Percentiles rank a stretch among this genome's conserved stretches.
Evolutionary conservation across 2,797 vertebrate species (phyloP).

Genomic region (Bovichtus diacanthus): DNA sequence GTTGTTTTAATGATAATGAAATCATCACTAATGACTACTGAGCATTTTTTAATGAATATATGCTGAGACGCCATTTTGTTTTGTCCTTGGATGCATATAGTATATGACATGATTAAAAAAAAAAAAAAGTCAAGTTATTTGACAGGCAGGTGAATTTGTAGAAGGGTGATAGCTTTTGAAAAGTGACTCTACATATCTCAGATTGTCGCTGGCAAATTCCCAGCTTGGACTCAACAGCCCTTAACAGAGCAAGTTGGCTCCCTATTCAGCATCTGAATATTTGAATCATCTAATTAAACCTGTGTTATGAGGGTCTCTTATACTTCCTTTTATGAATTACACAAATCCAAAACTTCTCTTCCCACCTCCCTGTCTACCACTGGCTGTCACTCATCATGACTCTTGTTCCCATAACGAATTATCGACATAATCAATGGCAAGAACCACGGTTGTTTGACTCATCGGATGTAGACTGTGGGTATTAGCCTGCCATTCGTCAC

Average conservation of each 20-base stretch:
- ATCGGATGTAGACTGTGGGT: too few species aligned
- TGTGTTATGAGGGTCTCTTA: neutral
- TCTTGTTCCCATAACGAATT: constrained; percentile 5
- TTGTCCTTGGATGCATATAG: neutral
- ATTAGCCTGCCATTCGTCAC: too few species aligned
- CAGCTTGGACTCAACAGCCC: constrained; percentile 40
- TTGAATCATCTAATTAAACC: constrained; percentile 21
- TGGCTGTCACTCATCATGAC: neutral
- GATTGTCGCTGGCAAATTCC: constrained; percentile 25
- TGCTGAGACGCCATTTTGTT: neutral
- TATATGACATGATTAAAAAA: neutral
- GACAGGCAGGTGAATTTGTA: neutral
- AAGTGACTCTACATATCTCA: constrained; percentile 5
- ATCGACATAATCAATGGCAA: constrained; percentile 7
- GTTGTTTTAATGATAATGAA: neutral
- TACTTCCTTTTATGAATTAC: neutral
- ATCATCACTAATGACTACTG: neutral
- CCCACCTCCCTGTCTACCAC: neutral
- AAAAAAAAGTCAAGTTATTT: neutral
- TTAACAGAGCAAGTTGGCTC: constrained; percentile 28
- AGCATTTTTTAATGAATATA: neutral
- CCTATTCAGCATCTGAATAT: constrained; percentile 26
- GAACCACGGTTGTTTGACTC: neutral
- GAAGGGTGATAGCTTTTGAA: neutral
- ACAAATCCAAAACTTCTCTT: neutral